Evolutionary conservation across 2,113 vertebrate species (phyloP).

Genomic region (Rhipidura dahli): DNA sequence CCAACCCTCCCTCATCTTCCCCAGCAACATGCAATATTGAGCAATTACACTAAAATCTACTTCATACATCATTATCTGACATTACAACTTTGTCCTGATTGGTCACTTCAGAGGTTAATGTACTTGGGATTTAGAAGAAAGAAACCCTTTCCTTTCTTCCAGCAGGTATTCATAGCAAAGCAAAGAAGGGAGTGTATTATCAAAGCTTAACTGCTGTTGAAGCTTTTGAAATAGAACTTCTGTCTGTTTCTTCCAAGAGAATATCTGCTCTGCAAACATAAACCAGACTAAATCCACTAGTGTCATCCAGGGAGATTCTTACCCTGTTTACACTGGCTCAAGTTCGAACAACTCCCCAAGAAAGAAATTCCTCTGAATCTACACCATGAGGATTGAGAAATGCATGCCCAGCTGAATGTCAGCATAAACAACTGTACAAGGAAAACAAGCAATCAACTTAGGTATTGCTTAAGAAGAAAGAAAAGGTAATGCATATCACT

Average conservation of each 20-base stretch:
- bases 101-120: neutral
- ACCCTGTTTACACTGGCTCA: neutral
- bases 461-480: neutral
- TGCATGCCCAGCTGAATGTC: neutral
- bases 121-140: neutral
- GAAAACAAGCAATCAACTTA: neutral
- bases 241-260: neutral
- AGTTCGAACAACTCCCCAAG: neutral
- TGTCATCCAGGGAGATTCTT: neutral
- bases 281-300: neutral
- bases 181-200: slow-evolving; percentile 4
- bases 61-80: neutral
- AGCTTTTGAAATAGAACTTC: slow-evolving; percentile 23
- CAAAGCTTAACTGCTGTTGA: neutral
- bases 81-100: neutral
- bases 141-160: neutral
- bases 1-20: neutral
- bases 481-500: neutral
- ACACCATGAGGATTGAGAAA: neutral
- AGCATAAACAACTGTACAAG: neutral
- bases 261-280: neutral
- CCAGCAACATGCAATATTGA: neutral
- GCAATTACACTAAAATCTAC: neutral
- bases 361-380: neutral
- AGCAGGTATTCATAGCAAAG: neutral